Percentiles rank a stretch among this genome's conserved stretches.
These are phyloP conservation scores for Xenentodon cancila DNA, from an alignment of 2,797 vertebrate species.

Conservation along the genomic window DNA sequence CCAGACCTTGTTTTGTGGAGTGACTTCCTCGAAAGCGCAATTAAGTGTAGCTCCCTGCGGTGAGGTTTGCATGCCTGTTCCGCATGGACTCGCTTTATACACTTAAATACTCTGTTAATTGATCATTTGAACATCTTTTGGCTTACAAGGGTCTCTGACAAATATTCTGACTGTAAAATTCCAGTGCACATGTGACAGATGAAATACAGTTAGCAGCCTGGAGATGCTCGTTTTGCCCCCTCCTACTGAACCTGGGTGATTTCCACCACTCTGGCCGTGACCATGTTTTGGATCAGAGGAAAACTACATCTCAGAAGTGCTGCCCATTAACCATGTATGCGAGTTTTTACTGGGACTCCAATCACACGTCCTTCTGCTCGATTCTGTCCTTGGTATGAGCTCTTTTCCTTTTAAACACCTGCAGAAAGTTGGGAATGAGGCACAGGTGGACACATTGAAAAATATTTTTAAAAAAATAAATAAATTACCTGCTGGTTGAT, in stretches of 20 bases:
- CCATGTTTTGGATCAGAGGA: slow-evolving; percentile 20
- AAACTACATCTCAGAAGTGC: slow-evolving; percentile 43
- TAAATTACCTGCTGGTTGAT: neutral
- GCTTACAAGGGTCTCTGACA: slow-evolving; percentile 45
- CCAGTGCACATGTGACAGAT: slow-evolving; percentile 18
- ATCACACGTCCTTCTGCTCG: slow-evolving; percentile 37
- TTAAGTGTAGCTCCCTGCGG: slow-evolving; percentile 64
- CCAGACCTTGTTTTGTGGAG: slow-evolving; percentile 10
- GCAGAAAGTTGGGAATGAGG: slow-evolving; percentile 49
- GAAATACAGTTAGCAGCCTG: neutral
- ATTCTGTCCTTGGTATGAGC: slow-evolving; percentile 39
- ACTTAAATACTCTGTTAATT: slow-evolving; percentile 78
- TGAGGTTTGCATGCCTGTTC: slow-evolving; percentile 64
- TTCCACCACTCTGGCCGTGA: slow-evolving; percentile 27
- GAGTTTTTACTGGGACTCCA: slow-evolving; percentile 54
- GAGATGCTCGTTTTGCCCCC: slow-evolving; percentile 33
- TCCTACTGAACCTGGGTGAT: slow-evolving; percentile 1
- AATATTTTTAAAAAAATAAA: too few species aligned
- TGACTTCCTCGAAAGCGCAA: slow-evolving; percentile 64
- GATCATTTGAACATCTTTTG: slow-evolving; percentile 73
- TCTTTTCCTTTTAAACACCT: slow-evolving; percentile 46
- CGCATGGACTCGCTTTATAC: slow-evolving; percentile 59
- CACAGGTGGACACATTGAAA: slow-evolving; percentile 38
- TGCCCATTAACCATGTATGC: slow-evolving; percentile 40
- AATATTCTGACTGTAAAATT: slow-evolving; percentile 20